Evolutionary conservation across 2,797 vertebrate genomes (phyloP).

Genomic region (Sarcoramphus papa): DNA sequence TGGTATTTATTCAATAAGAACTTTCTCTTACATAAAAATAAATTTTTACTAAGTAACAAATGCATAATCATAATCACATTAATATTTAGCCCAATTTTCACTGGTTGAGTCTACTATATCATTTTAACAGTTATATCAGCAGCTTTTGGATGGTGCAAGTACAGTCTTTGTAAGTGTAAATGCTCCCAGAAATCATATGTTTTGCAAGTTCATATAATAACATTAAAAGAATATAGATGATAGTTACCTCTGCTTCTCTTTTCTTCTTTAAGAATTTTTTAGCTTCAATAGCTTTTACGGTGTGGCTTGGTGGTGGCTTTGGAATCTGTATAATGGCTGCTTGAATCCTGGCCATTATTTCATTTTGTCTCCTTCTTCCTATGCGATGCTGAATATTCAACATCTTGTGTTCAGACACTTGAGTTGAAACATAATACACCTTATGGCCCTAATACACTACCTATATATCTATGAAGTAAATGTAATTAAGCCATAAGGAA

Average conservation of each 20-base stretch:
- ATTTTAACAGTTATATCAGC: background rate
- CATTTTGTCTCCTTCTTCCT: slow-evolving; percentile 72
- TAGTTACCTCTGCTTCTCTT: slow-evolving; percentile 82
- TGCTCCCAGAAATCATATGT: background rate
- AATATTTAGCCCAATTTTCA: background rate
- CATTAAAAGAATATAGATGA: background rate
- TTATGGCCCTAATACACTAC: background rate
- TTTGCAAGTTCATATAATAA: background rate
- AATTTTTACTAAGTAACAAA: background rate
- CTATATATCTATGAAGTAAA: background rate
- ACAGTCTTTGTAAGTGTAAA: background rate
- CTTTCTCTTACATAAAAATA: background rate
- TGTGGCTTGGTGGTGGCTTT: slow-evolving; percentile 72
- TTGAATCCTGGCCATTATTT: slow-evolving; percentile 77
- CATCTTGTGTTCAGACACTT: background rate
- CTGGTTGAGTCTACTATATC: background rate
- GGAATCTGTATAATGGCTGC: slow-evolving; percentile 75
- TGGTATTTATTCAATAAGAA: background rate
- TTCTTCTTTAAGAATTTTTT: slow-evolving; percentile 75
- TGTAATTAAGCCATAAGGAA: background rate
- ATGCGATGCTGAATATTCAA: slow-evolving; percentile 67
- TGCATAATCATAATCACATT: background rate
- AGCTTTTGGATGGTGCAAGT: background rate
- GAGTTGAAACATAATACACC: background rate
- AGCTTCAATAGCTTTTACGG: slow-evolving; percentile 69